phyloP scores from a whole-genome alignment of 2,797 vertebrate species.

The Premnoplex brunnescens region DNA sequence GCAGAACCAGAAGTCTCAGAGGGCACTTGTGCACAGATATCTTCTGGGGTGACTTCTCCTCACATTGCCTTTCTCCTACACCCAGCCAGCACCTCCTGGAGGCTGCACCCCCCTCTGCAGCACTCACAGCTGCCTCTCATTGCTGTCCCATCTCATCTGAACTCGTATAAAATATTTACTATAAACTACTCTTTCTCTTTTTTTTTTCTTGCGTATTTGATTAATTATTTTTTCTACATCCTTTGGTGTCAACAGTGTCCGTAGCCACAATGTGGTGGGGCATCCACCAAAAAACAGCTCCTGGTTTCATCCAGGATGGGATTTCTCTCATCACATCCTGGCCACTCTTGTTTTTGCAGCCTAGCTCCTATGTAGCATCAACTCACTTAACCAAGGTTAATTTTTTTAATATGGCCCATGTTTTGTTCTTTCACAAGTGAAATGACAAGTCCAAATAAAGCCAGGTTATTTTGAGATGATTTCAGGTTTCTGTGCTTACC shows the following conservation, averaged over 20 bases:
- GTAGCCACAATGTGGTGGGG: background rate
- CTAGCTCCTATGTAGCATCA: background rate
- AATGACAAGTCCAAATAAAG: background rate
- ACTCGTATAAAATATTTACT: background rate
- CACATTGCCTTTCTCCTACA: background rate
- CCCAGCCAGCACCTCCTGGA: background rate
- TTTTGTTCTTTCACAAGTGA: background rate
- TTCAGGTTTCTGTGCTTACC: background rate
- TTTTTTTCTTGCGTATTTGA: background rate
- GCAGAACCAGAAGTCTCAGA: background rate
- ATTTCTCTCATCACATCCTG: background rate
- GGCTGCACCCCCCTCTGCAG: background rate
- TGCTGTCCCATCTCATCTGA: background rate
- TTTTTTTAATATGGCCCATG: background rate
- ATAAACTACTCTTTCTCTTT: background rate
- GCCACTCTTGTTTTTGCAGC: background rate
- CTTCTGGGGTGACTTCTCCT: background rate
- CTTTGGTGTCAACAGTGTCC: background rate
- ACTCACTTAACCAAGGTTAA: background rate
- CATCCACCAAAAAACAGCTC: background rate
- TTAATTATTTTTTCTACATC: background rate
- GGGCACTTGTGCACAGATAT: background rate
- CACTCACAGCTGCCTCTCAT: background rate
- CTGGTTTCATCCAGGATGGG: background rate
- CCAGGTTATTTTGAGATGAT: background rate